phyloP scores from a whole-genome alignment of 1,140 invertebrate genomes.

The Euglossa dilemma region DNA sequence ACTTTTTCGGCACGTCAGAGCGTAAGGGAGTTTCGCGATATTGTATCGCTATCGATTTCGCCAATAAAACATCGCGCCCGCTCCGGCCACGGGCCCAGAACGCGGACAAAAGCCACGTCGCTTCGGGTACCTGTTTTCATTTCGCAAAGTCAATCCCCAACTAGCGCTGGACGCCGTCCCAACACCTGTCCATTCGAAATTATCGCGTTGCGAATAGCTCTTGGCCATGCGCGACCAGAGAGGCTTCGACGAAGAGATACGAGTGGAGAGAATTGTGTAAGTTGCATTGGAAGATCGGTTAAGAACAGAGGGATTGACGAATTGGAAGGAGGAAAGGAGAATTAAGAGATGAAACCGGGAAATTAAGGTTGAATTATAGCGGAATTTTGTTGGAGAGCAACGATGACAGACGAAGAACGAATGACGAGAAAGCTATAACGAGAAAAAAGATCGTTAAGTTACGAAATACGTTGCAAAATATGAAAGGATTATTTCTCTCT shows the following conservation, averaged over 20 bases:
- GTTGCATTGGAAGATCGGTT: neutral
- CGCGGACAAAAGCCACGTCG: constrained; percentile 16
- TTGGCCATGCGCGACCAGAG: neutral
- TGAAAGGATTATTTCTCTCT: too few species aligned
- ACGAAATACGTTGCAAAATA: too few species aligned
- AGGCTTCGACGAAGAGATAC: too few species aligned
- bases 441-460: too few species aligned
- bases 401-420: too few species aligned
- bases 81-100: neutral
- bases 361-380: too few species aligned
- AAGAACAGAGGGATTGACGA: neutral
- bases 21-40: constrained; percentile 35
- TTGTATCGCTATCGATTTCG: constrained; percentile 43
- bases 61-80: constrained; percentile 32
- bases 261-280: too few species aligned
- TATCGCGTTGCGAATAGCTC: constrained; percentile 1
- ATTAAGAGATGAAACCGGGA: too few species aligned
- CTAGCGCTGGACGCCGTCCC: neutral
- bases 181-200: neutral
- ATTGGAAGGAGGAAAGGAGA: too few species aligned
- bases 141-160: constrained; percentile 1
- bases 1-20: constrained; percentile 46
- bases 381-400: too few species aligned
- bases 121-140: neutral
- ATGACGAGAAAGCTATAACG: too few species aligned